phyloP scores from a whole-genome alignment of 1,140 invertebrate genomes.

The Cheumatopsyche charites region DNA sequence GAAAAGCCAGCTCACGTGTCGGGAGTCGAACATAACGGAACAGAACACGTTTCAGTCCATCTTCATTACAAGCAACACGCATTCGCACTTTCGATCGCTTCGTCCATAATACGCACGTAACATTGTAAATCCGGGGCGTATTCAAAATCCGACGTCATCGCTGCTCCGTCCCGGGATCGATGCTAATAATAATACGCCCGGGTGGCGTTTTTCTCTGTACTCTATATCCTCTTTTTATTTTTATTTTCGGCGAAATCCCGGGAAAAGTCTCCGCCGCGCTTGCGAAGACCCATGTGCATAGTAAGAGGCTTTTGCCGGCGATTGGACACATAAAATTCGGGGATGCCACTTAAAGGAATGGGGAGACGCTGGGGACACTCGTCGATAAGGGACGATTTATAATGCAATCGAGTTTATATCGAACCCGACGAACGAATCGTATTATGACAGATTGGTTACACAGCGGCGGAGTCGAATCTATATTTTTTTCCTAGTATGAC shows the following conservation, averaged over 20 bases:
- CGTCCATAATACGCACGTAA: conserved; percentile 23
- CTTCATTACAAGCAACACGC: conserved; percentile 35
- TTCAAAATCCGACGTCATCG: conserved; percentile 22
- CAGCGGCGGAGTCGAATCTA: neutral
- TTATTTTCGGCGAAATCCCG: conserved; percentile 10
- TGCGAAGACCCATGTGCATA: conserved; percentile 37
- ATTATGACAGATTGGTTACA: conserved; percentile 38
- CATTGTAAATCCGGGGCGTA: conserved; percentile 22
- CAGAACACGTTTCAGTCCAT: conserved; percentile 33
- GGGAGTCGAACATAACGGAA: neutral
- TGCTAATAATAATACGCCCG: conserved; percentile 3
- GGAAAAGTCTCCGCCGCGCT: conserved; percentile 5
- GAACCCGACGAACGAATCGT: conserved; percentile 23
- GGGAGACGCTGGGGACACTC: conserved; percentile 27
- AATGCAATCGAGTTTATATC: conserved; percentile 38
- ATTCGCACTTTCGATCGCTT: conserved; percentile 36
- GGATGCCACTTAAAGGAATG: conserved; percentile 44
- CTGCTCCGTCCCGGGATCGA: neutral
- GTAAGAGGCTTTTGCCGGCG: conserved; percentile 35
- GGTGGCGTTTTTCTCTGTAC: neutral
- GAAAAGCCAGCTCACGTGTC: neutral
- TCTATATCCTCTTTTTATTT: neutral
- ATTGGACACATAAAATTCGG: conserved; percentile 41
- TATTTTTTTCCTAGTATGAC: neutral
- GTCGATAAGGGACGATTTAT: conserved; percentile 44